phyloP scores from a whole-genome alignment of 1,140 invertebrate species.

The Vanessa atalanta region DNA sequence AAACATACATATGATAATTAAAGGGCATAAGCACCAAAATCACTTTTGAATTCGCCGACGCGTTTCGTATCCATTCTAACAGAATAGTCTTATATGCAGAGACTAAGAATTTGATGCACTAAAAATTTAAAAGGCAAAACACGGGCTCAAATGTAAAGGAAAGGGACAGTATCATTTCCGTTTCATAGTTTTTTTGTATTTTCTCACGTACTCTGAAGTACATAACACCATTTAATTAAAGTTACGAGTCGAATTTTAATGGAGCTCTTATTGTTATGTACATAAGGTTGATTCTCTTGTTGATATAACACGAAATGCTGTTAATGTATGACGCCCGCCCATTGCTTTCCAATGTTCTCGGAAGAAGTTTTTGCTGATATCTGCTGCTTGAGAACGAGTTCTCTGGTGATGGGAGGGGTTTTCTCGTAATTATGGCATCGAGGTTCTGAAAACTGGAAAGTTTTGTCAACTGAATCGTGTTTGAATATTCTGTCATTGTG shows the following conservation, averaged over 20 bases:
- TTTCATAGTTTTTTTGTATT: constrained; percentile 25
- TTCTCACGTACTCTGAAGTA: constrained; percentile 26
- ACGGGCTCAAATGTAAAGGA: background rate
- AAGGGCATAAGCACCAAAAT: too few relatives aligned
- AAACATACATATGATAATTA: too few relatives aligned
- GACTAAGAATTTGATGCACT: background rate
- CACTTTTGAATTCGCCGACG: background rate
- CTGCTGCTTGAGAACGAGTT: constrained; percentile 23
- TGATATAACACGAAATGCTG: background rate
- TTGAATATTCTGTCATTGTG: background rate
- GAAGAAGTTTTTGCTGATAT: constrained; percentile 31
- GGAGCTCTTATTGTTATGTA: constrained; percentile 5
- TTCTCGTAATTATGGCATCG: constrained; percentile 35
- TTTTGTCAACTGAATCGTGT: constrained; percentile 17
- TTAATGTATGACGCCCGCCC: constrained; percentile 20
- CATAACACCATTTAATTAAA: constrained; percentile 24
- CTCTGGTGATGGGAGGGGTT: constrained; percentile 30
- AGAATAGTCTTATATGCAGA: background rate
- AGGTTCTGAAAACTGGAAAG: constrained; percentile 35
- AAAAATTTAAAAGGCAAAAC: constrained; percentile 11
- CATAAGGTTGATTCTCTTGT: constrained; percentile 14
- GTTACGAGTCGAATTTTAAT: background rate
- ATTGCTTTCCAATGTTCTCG: constrained; percentile 34
- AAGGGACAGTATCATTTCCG: constrained; percentile 9
- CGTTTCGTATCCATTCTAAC: background rate